These are phyloP conservation scores for Lepidonotus clava DNA, from an alignment of 2,888 invertebrate species.

Conservation along the genomic window DNA sequence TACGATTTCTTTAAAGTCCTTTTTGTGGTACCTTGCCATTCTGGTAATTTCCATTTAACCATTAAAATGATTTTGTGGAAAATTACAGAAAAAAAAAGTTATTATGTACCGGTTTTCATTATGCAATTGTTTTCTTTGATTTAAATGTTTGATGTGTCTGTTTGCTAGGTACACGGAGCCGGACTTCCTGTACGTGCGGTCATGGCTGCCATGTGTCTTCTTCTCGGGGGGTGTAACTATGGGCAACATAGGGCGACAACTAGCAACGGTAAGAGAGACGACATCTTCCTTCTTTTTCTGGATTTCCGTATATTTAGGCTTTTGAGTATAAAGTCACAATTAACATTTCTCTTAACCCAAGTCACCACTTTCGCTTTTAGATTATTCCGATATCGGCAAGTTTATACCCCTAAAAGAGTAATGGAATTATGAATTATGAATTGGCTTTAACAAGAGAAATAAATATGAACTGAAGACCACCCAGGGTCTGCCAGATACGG, in stretches of 20 bases:
- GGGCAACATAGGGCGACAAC: constrained; percentile 81
- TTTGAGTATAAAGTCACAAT: not conserved
- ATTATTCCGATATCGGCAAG: not conserved
- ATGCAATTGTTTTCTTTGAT: too few relatives aligned
- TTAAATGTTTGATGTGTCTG: too few relatives aligned
- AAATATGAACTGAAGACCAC: too few relatives aligned
- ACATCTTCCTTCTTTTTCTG: not conserved
- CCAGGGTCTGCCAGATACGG: too few relatives aligned
- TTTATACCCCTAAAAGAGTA: not conserved
- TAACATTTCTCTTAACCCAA: too few relatives aligned
- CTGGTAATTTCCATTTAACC: too few relatives aligned
- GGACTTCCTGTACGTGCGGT: constrained; percentile 80
- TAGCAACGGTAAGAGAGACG: constrained; percentile 72
- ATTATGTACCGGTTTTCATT: too few relatives aligned
- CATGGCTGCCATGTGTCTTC: constrained; percentile 81
- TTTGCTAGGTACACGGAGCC: constrained; percentile 79
- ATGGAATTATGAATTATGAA: not conserved
- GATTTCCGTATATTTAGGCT: not conserved
- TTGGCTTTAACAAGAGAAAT: not conserved
- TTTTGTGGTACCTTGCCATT: too few relatives aligned
- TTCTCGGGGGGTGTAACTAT: constrained; percentile 82
- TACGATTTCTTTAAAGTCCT: too few relatives aligned
- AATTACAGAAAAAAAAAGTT: too few relatives aligned
- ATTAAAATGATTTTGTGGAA: too few relatives aligned
- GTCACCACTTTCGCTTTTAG: too few relatives aligned